A percentile compares a stretch with the other conserved stretches of the same genome.
These are phyloP conservation scores for Xiphophorus maculatus DNA, from an alignment of 2,113 vertebrate species.

Conservation along the genomic window DNA sequence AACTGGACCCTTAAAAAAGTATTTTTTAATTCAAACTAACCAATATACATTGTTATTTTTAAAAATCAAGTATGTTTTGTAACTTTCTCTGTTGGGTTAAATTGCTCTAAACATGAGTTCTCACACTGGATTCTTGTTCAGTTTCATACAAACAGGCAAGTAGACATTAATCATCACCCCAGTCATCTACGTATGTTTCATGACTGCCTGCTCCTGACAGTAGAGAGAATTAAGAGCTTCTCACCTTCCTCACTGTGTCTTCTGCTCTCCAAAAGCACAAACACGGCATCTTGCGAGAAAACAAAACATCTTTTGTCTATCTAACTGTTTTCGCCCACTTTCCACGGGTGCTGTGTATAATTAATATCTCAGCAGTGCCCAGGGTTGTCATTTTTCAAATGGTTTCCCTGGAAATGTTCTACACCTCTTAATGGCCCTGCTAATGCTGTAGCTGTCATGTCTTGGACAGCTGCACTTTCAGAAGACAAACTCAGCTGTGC, in stretches of 20 bases:
- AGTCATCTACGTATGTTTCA: conserved; percentile 23
- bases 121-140: conserved; percentile 25
- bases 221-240: conserved; percentile 19
- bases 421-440: conserved; percentile 99
- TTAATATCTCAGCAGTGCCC: conserved; percentile 97
- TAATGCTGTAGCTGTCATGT: conserved; percentile 99
- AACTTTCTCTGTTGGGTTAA: background rate
- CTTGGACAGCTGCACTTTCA: conserved; percentile 99
- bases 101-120: conserved; percentile 4
- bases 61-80: background rate
- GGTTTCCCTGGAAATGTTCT: conserved; percentile 99
- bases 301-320: conserved; percentile 83
- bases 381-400: conserved; percentile 99
- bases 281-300: conserved; percentile 79
- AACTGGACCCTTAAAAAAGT: too few species aligned
- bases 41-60: too few species aligned
- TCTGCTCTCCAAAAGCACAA: conserved; percentile 74
- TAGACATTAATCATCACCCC: conserved; percentile 31
- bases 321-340: conserved; percentile 93
- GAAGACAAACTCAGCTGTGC: conserved; percentile 98
- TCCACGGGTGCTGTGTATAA: conserved; percentile 86
- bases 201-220: conserved; percentile 27
- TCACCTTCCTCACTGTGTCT: conserved; percentile 70
- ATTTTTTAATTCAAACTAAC: background rate
- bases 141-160: conserved; percentile 24